phyloP scores from a whole-genome alignment of 2,888 invertebrate genomes.

The Zonitis immaculata region DNA sequence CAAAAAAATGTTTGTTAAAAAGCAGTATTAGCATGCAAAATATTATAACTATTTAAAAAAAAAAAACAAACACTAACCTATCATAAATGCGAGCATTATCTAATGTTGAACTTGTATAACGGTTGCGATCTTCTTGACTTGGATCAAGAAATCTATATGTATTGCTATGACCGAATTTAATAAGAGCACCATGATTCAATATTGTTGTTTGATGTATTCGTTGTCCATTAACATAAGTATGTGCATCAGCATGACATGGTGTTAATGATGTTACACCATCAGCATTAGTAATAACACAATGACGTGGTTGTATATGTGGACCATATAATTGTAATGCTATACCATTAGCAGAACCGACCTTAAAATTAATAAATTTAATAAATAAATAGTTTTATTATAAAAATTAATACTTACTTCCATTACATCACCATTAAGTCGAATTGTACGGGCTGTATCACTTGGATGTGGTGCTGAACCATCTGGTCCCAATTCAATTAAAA shows the following conservation, averaged over 20 bases:
- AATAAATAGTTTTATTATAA: neutral
- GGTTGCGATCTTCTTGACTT: slow-evolving; percentile 71
- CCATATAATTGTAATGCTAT: slow-evolving; percentile 76
- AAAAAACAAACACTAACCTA: slow-evolving; percentile 56
- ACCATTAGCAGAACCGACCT: slow-evolving; percentile 73
- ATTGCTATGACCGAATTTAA: slow-evolving; percentile 82
- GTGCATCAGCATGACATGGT: slow-evolving; percentile 88
- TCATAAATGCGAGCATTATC: slow-evolving; percentile 73
- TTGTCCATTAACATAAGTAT: slow-evolving; percentile 92
- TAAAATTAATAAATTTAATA: neutral
- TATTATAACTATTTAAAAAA: neutral
- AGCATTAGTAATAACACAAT: slow-evolving; percentile 89
- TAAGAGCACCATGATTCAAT: slow-evolving; percentile 77
- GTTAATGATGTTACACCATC: slow-evolving; percentile 91
- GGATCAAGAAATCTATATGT: slow-evolving; percentile 84
- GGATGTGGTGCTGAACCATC: slow-evolving; percentile 62
- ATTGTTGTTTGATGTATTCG: slow-evolving; percentile 90
- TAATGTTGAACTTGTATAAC: slow-evolving; percentile 56
- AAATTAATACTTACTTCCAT: slow-evolving; percentile 54
- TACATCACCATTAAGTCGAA: slow-evolving; percentile 59
- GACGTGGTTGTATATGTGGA: slow-evolving; percentile 87
- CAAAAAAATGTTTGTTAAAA: too few relatives aligned
- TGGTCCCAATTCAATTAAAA: slow-evolving; percentile 77
- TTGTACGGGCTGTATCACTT: slow-evolving; percentile 58
- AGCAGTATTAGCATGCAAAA: slow-evolving; percentile 4